These are phyloP conservation scores for Leptinotarsa defecta DNA, from an alignment of 1,140 invertebrate species.

Conservation along the genomic window DNA sequence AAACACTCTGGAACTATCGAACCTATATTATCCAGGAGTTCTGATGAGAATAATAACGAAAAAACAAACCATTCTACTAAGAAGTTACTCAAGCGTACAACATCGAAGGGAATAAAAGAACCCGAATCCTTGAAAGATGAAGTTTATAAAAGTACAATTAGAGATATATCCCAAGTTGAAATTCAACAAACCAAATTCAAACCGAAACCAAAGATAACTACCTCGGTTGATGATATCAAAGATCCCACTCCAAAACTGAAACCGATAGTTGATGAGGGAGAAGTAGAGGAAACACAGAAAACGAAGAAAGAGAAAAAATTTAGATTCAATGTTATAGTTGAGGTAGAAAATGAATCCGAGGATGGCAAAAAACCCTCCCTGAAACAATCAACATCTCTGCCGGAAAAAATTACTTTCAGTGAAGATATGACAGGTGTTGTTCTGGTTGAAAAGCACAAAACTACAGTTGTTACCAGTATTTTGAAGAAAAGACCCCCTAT, in stretches of 20 bases:
- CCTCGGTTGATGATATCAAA: slow-evolving; percentile 58
- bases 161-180: slow-evolving; percentile 53
- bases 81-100: background rate
- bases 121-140: slow-evolving; percentile 46
- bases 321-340: slow-evolving; percentile 47
- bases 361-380: background rate
- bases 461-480: slow-evolving; percentile 42
- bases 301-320: slow-evolving; percentile 45
- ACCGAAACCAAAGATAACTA: slow-evolving; percentile 61
- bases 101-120: background rate
- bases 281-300: slow-evolving; percentile 57
- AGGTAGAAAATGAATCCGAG: slow-evolving; percentile 31
- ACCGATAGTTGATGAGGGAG: slow-evolving; percentile 61
- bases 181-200: slow-evolving; percentile 54
- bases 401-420: slow-evolving; percentile 1
- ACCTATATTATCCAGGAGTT: slow-evolving; percentile 15
- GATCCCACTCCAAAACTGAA: slow-evolving; percentile 56
- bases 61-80: background rate
- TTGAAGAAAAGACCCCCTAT: slow-evolving; percentile 32
- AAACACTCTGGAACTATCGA: slow-evolving; percentile 36
- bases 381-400: background rate
- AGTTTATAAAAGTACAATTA: slow-evolving; percentile 45
- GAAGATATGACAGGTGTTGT: slow-evolving; percentile 34
- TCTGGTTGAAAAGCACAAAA: slow-evolving; percentile 37
- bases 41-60: slow-evolving; percentile 22